Conservation (phyloP, 1,140 invertebrate species). For the Carcinoscorpius rotundicauda region DNA sequence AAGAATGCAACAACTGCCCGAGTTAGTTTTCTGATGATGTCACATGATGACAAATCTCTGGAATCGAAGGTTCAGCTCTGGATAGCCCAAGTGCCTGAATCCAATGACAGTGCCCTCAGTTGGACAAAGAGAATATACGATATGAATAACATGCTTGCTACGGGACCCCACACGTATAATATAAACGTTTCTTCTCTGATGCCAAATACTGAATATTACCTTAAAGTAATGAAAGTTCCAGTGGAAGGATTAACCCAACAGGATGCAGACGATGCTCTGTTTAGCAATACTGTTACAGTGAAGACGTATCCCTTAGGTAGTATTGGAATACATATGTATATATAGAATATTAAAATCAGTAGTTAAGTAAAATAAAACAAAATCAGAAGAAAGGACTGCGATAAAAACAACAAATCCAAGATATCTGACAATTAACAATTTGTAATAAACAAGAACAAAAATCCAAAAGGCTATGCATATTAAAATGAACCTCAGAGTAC, state of each 20-base stretch:
- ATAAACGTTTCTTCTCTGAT: slow-evolving; percentile 50
- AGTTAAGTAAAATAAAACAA: too few species aligned
- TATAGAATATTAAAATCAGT: too few species aligned
- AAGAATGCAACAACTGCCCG: slow-evolving; percentile 59
- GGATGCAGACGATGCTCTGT: slow-evolving; percentile 5
- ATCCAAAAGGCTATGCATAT: too few species aligned
- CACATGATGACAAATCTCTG: background rate
- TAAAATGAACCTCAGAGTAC: too few species aligned
- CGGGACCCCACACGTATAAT: slow-evolving; percentile 15
- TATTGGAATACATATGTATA: too few species aligned
- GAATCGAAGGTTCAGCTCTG: slow-evolving; percentile 7
- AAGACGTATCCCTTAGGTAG: slow-evolving; percentile 19
- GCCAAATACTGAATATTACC: slow-evolving; percentile 58
- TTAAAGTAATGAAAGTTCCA: slow-evolving; percentile 9
- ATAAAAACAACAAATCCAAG: too few species aligned
- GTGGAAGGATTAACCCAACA: slow-evolving; percentile 5
- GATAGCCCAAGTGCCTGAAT: slow-evolving; percentile 10
- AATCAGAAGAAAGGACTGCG: too few species aligned
- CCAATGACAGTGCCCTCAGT: slow-evolving; percentile 4
- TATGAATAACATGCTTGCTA: slow-evolving; percentile 38
- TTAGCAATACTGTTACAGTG: slow-evolving; percentile 21
- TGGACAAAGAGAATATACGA: slow-evolving; percentile 69
- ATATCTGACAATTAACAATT: too few species aligned
- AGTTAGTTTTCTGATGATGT: slow-evolving; percentile 45
- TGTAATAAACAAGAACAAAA: too few species aligned